A percentile compares a stretch with the other conserved stretches of the same genome.
phyloP scores from a whole-genome alignment of 2,113 vertebrate species.

The Theristicus caerulescens region DNA sequence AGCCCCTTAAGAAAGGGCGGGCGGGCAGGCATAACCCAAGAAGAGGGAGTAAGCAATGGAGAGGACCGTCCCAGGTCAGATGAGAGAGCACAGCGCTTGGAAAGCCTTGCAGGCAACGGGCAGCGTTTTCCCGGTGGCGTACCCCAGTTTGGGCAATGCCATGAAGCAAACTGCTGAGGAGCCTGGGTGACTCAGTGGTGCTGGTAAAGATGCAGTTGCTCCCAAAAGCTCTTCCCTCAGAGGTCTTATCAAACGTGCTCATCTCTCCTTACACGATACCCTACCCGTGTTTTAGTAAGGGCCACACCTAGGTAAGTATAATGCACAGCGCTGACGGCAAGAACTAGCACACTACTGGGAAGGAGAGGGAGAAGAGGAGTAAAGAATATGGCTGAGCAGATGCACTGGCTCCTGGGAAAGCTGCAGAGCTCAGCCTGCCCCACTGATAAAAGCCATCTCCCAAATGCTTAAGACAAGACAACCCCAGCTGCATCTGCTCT shows the following conservation, averaged over 20 bases:
- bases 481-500: neutral
- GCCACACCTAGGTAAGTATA: neutral
- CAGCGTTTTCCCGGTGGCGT: neutral
- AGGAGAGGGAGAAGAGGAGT: neutral
- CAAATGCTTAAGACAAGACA: neutral
- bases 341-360: neutral
- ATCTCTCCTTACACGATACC: neutral
- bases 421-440: neutral
- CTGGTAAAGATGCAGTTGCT: neutral
- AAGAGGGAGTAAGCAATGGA: neutral
- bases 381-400: neutral
- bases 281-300: neutral
- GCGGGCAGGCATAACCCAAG: neutral
- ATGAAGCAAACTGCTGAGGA: neutral
- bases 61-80: neutral
- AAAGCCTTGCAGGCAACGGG: neutral
- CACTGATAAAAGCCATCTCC: neutral
- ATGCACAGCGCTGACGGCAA: neutral
- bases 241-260: neutral
- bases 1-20: neutral
- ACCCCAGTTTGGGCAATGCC: neutral
- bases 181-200: neutral
- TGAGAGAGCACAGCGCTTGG: neutral
- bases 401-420: neutral
- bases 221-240: neutral